Percentiles rank a stretch among this genome's conserved stretches.
phyloP scores from a whole-genome alignment of 2,888 invertebrate species.

The Eustalomyia histrio region DNA sequence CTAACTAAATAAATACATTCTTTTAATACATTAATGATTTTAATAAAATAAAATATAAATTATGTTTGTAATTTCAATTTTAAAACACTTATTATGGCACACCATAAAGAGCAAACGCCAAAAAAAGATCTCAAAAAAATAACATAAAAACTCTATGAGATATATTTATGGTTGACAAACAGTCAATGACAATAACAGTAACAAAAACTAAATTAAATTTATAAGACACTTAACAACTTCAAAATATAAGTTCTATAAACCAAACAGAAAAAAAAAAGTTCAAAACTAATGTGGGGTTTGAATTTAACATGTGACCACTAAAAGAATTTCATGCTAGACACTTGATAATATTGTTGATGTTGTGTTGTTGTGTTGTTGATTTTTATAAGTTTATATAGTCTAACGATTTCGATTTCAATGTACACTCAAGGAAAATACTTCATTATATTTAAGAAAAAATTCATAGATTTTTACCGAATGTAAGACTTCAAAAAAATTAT shows the following conservation, averaged over 20 bases:
- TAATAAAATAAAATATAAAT: too few relatives aligned
- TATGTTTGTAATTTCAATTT: not conserved
- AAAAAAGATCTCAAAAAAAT: conserved; percentile 12
- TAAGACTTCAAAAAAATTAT: too few relatives aligned
- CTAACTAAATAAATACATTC: too few relatives aligned
- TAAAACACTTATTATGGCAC: conserved; percentile 34
- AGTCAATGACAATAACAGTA: conserved; percentile 44
- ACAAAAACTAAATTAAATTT: not conserved
- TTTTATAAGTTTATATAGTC: conserved; percentile 1
- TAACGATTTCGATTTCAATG: not conserved
- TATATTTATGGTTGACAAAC: conserved; percentile 48
- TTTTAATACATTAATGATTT: too few relatives aligned
- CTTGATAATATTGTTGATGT: conserved; percentile 15
- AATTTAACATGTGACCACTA: not conserved
- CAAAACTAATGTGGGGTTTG: not conserved
- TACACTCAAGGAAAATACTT: too few relatives aligned
- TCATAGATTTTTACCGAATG: too few relatives aligned
- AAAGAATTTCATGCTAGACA: conserved; percentile 11
- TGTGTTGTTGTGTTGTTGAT: not conserved
- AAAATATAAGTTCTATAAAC: not conserved
- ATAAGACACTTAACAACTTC: not conserved
- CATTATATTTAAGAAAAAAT: too few relatives aligned
- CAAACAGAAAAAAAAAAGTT: not conserved
- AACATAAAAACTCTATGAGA: conserved; percentile 9
- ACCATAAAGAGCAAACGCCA: conserved; percentile 34